Conservation (phyloP, 2,113 vertebrate species). For the Glaucidium brasilianum region DNA sequence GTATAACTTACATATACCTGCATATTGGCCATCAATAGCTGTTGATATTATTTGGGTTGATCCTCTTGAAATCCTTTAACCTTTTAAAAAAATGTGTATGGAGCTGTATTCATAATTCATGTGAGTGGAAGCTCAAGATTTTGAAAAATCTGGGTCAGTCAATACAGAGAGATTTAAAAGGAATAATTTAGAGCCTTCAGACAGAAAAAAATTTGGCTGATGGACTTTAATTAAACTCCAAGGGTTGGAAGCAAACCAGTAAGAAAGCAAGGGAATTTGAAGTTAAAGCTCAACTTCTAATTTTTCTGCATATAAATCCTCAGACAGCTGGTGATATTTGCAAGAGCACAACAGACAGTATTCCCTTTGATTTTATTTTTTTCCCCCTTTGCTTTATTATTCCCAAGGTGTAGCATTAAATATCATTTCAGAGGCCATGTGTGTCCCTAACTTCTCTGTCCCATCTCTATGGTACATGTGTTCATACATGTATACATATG, state of each 20-base stretch:
- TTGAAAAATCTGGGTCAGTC: neutral
- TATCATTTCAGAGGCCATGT: neutral
- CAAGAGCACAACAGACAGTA: neutral
- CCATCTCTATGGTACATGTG: neutral
- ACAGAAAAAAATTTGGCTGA: neutral
- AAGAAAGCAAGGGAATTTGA: neutral
- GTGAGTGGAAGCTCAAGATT: neutral
- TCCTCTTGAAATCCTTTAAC: neutral
- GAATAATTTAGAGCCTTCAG: neutral
- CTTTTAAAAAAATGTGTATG: neutral
- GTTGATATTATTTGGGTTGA: neutral
- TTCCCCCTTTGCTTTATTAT: neutral
- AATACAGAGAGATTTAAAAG: neutral
- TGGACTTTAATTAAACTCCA: slow-evolving; percentile 41
- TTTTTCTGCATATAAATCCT: slow-evolving; percentile 31
- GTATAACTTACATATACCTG: neutral
- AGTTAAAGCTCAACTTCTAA: neutral
- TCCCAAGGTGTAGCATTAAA: slow-evolving; percentile 13
- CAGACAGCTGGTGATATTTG: slow-evolving; percentile 42
- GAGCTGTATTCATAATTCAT: neutral
- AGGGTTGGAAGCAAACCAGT: slow-evolving; percentile 16
- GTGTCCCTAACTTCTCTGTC: neutral
- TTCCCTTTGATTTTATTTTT: slow-evolving; percentile 20
- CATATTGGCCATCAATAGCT: neutral
- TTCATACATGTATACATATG: neutral